Evolutionary conservation across 2,113 vertebrate genomes (phyloP), one percentile per base, ranked within the genome.

Genomic region (Xiphias gladius): DNA sequence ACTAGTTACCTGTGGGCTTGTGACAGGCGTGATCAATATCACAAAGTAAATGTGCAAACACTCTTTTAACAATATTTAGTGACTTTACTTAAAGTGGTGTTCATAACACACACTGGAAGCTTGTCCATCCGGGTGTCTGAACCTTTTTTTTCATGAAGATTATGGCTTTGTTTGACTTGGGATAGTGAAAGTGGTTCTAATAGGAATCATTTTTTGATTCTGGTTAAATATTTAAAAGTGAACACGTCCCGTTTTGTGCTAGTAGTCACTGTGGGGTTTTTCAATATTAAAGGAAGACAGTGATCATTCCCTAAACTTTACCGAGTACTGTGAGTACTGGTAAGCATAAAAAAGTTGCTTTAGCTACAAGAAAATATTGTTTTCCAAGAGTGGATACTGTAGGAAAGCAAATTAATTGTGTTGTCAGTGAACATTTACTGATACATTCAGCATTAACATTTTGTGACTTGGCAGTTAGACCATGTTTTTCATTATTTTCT

Each of bases 1-100:
- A 81, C 32, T 5, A 67, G 77, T 77, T 80, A 84, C 70, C 80
- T 77, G 75, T 55, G 79, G 85, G 78, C 77, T 76, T 69, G 46
- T 64, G 26, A 84, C 66, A 59, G 55, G 46, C 61, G 20, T 37
- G 32, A 77, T 65, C 65, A 32, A 69, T 52, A 59, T 63, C 54
- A 80, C 37, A 66, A 72, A 35, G 13, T 62, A 52, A 84, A 75
- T 30, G 67, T 8, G 59, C 63, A 72, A n/a, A n/a, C 28, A 63
- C 28, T 32, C 12, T 24, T 41, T 52, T 20, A 62, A 7, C 22
- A 54, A n/a, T 55, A 39, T 57, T 57, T 26, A 77, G 24, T 64
- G n/a, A 24, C 76, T 67, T 28, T 20, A 32, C 37, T 35, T 54
- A 13, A 54, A 57, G 57, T 37, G 46, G 26, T 7, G 37, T 35